Percentiles rank a stretch among this genome's conserved stretches.
These are phyloP conservation scores for Ernsta delagoae DNA, from an alignment of 2,888 invertebrate species.

Conservation along the genomic window DNA sequence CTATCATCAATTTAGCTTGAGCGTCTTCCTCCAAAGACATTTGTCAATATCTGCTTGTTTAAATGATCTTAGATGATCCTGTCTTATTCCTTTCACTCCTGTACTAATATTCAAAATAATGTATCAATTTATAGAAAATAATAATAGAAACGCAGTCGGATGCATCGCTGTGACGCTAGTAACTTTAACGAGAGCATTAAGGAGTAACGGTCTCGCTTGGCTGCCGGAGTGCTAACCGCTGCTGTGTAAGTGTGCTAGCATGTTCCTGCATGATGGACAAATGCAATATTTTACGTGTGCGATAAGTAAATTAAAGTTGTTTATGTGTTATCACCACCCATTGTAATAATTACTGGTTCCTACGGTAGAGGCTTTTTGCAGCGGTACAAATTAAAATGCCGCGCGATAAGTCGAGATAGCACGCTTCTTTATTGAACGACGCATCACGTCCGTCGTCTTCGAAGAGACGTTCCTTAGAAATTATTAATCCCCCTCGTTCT, in stretches of 20 bases:
- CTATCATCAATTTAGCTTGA: no score
- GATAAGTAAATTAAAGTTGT: background rate
- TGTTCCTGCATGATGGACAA: background rate
- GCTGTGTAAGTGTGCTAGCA: background rate
- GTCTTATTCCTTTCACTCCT: no score
- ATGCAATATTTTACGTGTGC: background rate
- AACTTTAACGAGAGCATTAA: background rate
- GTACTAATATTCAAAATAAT: no score
- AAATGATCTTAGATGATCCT: no score
- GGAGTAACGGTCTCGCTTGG: background rate
- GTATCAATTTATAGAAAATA: no score
- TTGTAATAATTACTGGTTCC: background rate
- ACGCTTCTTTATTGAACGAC: background rate
- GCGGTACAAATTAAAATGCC: background rate
- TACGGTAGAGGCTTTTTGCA: background rate
- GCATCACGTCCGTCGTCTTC: no score
- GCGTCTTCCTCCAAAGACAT: no score
- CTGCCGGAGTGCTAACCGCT: background rate
- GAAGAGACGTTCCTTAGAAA: no score
- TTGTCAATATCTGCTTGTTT: no score
- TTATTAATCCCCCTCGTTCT: no score
- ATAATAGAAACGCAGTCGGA: background rate
- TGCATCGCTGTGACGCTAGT: background rate
- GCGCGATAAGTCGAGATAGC: no score
- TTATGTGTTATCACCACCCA: background rate